Evolutionary conservation across 1,140 invertebrate genomes (phyloP), one percentile per base, ranked within the genome.

Genomic region (Bilobella aurantiaca): DNA sequence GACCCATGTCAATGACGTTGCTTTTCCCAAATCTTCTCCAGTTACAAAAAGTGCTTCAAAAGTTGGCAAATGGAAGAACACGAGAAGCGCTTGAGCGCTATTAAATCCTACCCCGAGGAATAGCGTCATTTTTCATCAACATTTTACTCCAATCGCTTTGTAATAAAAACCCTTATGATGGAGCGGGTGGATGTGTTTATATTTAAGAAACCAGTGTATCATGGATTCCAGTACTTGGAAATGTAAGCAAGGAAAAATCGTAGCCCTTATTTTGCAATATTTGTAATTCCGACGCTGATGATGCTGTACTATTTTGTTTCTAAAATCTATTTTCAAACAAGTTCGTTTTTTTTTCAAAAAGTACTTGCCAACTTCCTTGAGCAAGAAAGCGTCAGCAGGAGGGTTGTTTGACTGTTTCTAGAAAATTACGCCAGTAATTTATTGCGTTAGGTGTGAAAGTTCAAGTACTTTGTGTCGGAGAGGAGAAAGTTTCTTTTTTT

Each of bases 201-300:
- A 79, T 87, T 85, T 79, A 83, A 84, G 74, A 85, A 85, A 75
- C 86, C 86, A 74, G 84, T 86, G 63, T 87, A 87, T 77, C 81
- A 85, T 77, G 84, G 86, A 74, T 86, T 87, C 79, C 84, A 86
- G 82, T 87, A 86, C 79, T 81, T 87, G 76, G 86, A 87, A 80
- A 85, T 85, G 82, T 84, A 76, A 83, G 82, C 34, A 42, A 42
- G 8, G 34, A 12, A 12, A 42, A 12, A 18, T 42, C 8, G 34
- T 42, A 12, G 8, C 18, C 18, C 34, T 42, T 42, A 42, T 42
- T 42, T 42, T 42, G 34, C 34, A n/a, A n/a, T n/a, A n/a, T n/a
- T n/a, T n/a, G n/a, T n/a, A n/a, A n/a, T n/a, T n/a, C n/a, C n/a
- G n/a, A n/a, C n/a, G n/a, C n/a, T n/a, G n/a, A n/a, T 42, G 34